Evolutionary conservation across 1,140 invertebrate genomes (phyloP).

Genomic region (Tetragonula clypearis): DNA sequence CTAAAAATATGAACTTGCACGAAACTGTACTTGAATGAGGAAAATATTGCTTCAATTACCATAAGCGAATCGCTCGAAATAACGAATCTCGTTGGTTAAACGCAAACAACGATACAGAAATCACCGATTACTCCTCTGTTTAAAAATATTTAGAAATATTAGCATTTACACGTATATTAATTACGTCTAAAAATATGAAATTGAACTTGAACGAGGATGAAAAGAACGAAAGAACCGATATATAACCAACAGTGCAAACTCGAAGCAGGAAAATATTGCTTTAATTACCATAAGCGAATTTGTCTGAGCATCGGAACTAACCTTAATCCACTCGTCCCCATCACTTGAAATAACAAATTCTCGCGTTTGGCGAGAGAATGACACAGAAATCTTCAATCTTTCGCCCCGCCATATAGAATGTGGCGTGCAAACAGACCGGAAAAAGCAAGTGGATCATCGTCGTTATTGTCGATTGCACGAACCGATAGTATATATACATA

Average conservation of each 20-base stretch:
- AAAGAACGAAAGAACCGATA: no score
- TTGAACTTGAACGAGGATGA: no score
- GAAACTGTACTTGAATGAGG: no score
- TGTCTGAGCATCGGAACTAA: not conserved
- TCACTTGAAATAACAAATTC: not conserved
- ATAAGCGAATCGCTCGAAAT: not conserved
- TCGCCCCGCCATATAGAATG: not conserved
- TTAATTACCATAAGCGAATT: not conserved
- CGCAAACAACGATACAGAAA: not conserved
- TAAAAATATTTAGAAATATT: no score
- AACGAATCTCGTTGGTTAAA: not conserved
- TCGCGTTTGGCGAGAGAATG: not conserved
- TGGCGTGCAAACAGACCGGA: not conserved
- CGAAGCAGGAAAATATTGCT: no score
- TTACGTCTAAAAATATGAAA: no score
- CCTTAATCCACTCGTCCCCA: not conserved
- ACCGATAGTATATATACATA: slow-evolving; percentile 8
- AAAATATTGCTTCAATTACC: not conserved
- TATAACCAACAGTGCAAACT: no score
- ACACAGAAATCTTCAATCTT: not conserved
- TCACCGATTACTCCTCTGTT: not conserved
- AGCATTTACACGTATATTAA: no score
- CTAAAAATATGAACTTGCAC: no score
- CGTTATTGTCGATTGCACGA: slow-evolving; percentile 20
- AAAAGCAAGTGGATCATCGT: not conserved